Percentiles rank a stretch among this genome's conserved stretches.
Conservation (phyloP, 1,140 invertebrate genomes). For the Orchesella cincta region DNA sequence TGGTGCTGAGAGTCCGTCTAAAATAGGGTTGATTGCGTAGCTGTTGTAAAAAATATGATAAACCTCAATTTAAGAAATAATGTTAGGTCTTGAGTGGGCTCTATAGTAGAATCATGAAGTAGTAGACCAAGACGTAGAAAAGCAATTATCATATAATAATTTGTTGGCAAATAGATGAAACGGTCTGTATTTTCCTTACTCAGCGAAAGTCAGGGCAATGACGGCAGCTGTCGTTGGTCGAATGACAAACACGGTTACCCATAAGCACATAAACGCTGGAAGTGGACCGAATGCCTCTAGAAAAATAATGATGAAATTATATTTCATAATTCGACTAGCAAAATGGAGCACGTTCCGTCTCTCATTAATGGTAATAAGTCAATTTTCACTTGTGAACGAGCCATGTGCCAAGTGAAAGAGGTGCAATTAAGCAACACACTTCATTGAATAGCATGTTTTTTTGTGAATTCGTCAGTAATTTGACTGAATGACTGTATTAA, state of each 20-base stretch:
- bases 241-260: constrained; percentile 83
- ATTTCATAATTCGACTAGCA: not conserved
- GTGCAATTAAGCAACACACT: too few relatives aligned
- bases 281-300: constrained; percentile 80
- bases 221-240: constrained; percentile 80
- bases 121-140: not conserved
- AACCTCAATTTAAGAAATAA: too few relatives aligned
- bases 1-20: constrained; percentile 69
- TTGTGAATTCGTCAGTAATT: too few relatives aligned
- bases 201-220: constrained; percentile 77
- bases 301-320: constrained; percentile 6
- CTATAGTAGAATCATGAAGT: too few relatives aligned
- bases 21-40: constrained; percentile 77
- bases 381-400: too few relatives aligned
- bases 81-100: too few relatives aligned
- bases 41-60: not conserved
- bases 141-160: too few relatives aligned
- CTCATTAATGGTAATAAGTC: too few relatives aligned
- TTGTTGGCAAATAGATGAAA: not conserved
- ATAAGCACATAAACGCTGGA: constrained; percentile 81
- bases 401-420: too few relatives aligned
- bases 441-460: too few relatives aligned
- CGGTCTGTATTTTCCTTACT: constrained; percentile 66
- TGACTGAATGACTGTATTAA: too few relatives aligned
- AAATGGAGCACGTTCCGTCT: too few relatives aligned